Evolutionary conservation across 2,888 invertebrate genomes (phyloP), one percentile per base, ranked within the genome.

Genomic region (Galeruca laticollis): DNA sequence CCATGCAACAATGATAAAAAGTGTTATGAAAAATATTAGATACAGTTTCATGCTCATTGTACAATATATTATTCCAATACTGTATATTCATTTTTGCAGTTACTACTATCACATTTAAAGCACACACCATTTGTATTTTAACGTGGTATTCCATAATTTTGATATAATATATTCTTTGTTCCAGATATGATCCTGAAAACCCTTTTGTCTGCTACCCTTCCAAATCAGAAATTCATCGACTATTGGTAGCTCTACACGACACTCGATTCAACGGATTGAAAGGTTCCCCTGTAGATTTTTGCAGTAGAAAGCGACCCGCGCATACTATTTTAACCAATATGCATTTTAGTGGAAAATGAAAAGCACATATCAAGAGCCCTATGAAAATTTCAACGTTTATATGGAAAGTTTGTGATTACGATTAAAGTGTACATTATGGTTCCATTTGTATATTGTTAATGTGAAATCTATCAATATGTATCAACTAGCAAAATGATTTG

Each of bases 191-290:
- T 75, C 88, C 89, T 21, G 90, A 90, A 76, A 84, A 88, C 69
- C 86, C 87, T 60, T 90, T 89, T 75, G 84, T 89, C 74, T 91
- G 91, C 78, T 88, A 88, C 65, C 90, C 90, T n/a, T 88, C 87
- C 68, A 88, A 88, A 77, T 88, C 89, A 76, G 91, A 91, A 79
- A 88, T 91, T 49, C 88, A 88, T 78, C 88, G 89, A 75, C 83
- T 91, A 2, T 78, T 91, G 69, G 86, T 89, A 11, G 90, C 90
- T 51, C 82, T 91, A 6, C 90, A 90, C 80, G 89, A 90, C 75
- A 88, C 89, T 66, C 87, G 88, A 33, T 87, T 87, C 72, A 57
- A 11, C n/a, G 90, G 90, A 1, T 88, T 87, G 79, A 81, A 81
- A 62, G 84, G 84, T 10, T 83, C 84, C 59, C 87, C 88, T n/a